A percentile compares a stretch with the other conserved stretches of the same genome.
Conservation (phyloP, 1,140 invertebrate genomes). For the Elymnias hypermnestra region DNA sequence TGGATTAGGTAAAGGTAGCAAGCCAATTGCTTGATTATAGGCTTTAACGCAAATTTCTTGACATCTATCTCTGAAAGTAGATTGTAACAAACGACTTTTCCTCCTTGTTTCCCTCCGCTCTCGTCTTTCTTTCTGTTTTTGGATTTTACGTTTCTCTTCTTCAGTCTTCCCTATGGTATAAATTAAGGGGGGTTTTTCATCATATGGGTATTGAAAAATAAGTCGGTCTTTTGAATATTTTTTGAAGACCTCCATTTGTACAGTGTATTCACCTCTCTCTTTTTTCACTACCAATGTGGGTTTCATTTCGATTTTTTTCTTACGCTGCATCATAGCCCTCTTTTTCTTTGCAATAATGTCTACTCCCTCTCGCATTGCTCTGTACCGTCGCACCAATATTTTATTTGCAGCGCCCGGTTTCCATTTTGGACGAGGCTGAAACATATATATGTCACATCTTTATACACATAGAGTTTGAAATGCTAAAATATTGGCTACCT, state of each 20-base stretch:
- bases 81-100: constrained; percentile 55
- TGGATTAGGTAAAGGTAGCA: constrained; percentile 52
- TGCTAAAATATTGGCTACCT: too few species aligned
- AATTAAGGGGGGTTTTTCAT: constrained; percentile 58
- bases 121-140: constrained; percentile 48
- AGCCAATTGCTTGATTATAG: constrained; percentile 64
- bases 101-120: constrained; percentile 57
- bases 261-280: constrained; percentile 58
- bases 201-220: constrained; percentile 59
- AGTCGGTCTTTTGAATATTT: constrained; percentile 64
- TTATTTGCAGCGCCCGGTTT: constrained; percentile 56
- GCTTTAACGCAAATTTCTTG: constrained; percentile 68
- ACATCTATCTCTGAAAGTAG: constrained; percentile 58
- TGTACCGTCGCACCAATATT: constrained; percentile 52
- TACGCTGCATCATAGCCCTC: constrained; percentile 53
- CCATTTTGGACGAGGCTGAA: constrained; percentile 57
- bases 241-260: constrained; percentile 68
- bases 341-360: constrained; percentile 63
- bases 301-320: constrained; percentile 64
- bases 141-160: constrained; percentile 53
- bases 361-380: constrained; percentile 47
- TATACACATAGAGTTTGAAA: too few species aligned
- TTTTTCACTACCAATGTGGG: constrained; percentile 59
- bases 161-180: constrained; percentile 65
- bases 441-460: too few species aligned